Percentiles rank a stretch among this genome's conserved stretches.
Evolutionary conservation across 2,797 vertebrate species (phyloP).

Genomic region (Myotis daubentonii): DNA sequence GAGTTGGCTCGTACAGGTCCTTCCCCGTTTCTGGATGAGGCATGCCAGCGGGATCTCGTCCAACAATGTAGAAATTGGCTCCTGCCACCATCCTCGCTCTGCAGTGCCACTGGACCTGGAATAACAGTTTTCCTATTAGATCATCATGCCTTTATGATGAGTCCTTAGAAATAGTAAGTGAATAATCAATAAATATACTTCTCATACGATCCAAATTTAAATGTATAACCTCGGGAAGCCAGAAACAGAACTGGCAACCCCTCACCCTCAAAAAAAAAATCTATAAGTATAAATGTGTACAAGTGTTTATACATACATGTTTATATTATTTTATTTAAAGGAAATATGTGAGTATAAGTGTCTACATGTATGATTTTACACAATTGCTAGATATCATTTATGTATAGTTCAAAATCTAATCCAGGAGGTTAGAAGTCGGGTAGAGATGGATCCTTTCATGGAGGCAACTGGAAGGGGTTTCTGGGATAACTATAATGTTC

Average conservation of each 20-base stretch:
- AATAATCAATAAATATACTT: background rate
- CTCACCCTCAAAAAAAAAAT: background rate
- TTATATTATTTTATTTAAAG: background rate
- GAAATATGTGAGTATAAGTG: background rate
- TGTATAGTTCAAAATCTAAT: background rate
- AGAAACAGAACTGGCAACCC: background rate
- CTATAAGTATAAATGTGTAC: background rate
- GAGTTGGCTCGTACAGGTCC: slow-evolving; percentile 96
- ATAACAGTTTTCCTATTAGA: background rate
- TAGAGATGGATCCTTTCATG: background rate
- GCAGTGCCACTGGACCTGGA: slow-evolving; percentile 99
- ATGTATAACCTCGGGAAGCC: background rate
- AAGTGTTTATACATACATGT: background rate
- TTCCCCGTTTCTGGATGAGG: slow-evolving; percentile 96
- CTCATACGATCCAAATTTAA: background rate
- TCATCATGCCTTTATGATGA: background rate
- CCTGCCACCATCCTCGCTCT: slow-evolving; percentile 98
- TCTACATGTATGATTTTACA: background rate
- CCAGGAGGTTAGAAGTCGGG: background rate
- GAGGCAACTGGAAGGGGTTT: background rate
- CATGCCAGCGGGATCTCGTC: slow-evolving; percentile 98
- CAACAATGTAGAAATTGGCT: slow-evolving; percentile 99
- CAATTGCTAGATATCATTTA: background rate
- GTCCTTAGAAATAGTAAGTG: background rate
- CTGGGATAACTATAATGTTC: background rate